Evolutionary conservation across 2,888 invertebrate species (phyloP).

Genomic region (Hololepta plana): DNA sequence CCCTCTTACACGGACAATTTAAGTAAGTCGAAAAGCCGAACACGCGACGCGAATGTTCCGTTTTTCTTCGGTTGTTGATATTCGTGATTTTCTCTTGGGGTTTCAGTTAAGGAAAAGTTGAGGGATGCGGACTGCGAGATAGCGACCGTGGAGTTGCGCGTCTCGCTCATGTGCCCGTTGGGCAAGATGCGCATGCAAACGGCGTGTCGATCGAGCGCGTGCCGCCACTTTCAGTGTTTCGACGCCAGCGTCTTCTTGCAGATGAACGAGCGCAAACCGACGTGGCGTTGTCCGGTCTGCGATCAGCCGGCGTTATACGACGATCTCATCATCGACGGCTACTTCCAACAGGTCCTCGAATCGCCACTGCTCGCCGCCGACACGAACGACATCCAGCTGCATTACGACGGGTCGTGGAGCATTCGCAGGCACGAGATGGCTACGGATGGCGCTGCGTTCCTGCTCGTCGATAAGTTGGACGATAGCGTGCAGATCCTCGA

Average conservation of each 20-base stretch:
- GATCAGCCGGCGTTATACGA: constrained; percentile 83
- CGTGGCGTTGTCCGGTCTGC: constrained; percentile 98
- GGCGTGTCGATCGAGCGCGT: constrained; percentile 80
- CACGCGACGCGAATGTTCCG: too few species aligned
- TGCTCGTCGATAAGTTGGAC: too few species aligned
- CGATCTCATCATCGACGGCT: constrained; percentile 88
- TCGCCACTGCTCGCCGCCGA: constrained; percentile 49
- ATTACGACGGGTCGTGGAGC: constrained; percentile 74
- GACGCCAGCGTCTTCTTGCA: constrained; percentile 87
- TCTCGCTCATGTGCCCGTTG: constrained; percentile 87
- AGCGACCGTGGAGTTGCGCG: constrained; percentile 83
- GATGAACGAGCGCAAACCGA: constrained; percentile 98
- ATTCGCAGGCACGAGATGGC: constrained; percentile 45
- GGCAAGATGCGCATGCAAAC: constrained; percentile 82
- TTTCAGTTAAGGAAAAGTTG: constrained; percentile 71
- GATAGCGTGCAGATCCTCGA: too few species aligned
- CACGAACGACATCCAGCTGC: constrained; percentile 64
- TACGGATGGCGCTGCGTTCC: too few species aligned
- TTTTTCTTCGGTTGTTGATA: too few species aligned
- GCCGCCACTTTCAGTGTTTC: constrained; percentile 94
- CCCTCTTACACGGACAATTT: constrained; percentile 80
- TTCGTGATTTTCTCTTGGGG: constrained; percentile 10
- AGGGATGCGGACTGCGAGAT: constrained; percentile 93
- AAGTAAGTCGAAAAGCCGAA: constrained; percentile 57
- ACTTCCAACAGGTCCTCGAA: constrained; percentile 62